Conservation (phyloP, 2,888 invertebrate species). For the Ashinkailepas kermadecensis region DNA sequence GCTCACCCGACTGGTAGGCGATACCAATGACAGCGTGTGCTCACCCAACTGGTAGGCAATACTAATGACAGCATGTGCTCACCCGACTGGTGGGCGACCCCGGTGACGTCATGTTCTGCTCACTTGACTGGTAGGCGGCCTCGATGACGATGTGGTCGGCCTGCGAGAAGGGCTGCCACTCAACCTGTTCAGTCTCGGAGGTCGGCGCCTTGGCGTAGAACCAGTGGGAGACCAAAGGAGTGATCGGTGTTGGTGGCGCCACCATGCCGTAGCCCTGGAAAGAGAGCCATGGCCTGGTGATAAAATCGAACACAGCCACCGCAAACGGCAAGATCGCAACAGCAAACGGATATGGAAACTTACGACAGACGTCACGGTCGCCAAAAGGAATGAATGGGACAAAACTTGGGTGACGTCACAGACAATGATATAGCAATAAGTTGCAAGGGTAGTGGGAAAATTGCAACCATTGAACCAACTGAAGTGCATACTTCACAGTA, state of each 20-base stretch:
- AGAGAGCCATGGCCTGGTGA: background rate
- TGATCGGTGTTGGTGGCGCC: background rate
- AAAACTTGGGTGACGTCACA: too few relatives aligned
- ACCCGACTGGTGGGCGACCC: background rate
- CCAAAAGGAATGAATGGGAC: too few relatives aligned
- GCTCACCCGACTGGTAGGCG: too few relatives aligned
- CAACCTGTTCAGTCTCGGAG: background rate
- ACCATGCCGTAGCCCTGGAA: background rate
- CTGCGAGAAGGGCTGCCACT: background rate
- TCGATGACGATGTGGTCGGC: background rate
- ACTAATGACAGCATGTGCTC: too few relatives aligned
- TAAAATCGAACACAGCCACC: too few relatives aligned
- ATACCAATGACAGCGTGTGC: background rate
- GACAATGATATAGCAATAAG: too few relatives aligned
- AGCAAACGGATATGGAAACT: too few relatives aligned
- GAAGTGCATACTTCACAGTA: too few relatives aligned
- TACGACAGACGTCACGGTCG: too few relatives aligned
- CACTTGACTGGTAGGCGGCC: background rate
- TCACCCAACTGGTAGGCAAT: background rate
- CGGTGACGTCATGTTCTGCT: background rate
- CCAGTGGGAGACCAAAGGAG: background rate
- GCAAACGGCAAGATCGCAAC: too few relatives aligned
- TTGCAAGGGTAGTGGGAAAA: too few relatives aligned
- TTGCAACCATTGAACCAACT: too few relatives aligned
- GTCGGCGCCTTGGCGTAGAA: background rate